phyloP scores from a whole-genome alignment of 2,113 vertebrate species.

The Ictidomys tridecemlineatus region DNA sequence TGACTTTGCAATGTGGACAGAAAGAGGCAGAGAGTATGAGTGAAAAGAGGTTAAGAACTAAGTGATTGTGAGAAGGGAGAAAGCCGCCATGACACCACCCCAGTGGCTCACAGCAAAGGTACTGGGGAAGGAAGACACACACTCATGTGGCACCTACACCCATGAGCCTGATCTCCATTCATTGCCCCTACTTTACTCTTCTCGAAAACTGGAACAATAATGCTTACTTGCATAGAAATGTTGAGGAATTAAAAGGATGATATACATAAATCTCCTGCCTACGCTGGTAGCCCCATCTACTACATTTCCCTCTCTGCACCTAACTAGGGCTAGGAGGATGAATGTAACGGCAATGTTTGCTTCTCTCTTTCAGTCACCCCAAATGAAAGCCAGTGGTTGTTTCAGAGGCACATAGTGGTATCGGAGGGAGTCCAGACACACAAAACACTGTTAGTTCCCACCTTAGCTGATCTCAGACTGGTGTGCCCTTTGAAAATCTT shows the following conservation, averaged over 20 bases:
- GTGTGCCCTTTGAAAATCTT: conserved; percentile 17
- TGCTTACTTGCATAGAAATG: not conserved
- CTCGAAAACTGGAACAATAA: not conserved
- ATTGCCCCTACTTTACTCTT: not conserved
- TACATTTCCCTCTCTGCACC: not conserved
- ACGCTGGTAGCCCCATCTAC: not conserved
- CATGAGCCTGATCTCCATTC: not conserved
- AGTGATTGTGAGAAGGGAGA: not conserved
- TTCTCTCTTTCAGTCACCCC: not conserved
- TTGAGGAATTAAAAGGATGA: not conserved
- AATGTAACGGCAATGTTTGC: not conserved
- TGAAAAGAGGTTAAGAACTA: not conserved
- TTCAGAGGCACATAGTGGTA: not conserved
- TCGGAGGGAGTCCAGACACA: not conserved
- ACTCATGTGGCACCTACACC: not conserved
- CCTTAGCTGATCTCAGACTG: not conserved
- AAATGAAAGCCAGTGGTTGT: conserved; percentile 23
- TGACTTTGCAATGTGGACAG: not conserved
- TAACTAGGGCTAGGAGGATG: not conserved
- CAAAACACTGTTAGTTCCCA: not conserved
- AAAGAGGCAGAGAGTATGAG: not conserved
- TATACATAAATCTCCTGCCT: not conserved
- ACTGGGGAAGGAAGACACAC: not conserved
- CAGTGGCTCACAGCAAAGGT: too few species aligned
- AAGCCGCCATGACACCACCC: too few species aligned